Evolutionary conservation across 2,113 vertebrate species (phyloP).

Genomic region (Talpa occidentalis): DNA sequence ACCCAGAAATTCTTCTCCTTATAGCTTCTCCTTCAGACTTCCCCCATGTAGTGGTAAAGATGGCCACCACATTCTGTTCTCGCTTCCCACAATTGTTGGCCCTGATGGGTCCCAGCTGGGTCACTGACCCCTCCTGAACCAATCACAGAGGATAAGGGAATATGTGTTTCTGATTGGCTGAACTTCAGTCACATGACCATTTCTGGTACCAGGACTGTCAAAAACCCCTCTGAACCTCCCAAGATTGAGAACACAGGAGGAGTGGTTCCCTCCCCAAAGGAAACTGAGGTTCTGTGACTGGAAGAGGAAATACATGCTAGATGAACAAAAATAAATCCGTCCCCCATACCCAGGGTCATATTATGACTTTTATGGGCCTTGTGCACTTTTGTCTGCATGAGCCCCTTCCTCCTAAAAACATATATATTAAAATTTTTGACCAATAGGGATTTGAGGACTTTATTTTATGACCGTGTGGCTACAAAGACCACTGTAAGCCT

Average conservation of each 20-base stretch:
- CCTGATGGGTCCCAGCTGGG: neutral
- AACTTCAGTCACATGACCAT: neutral
- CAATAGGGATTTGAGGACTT: too few species aligned
- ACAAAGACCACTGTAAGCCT: conserved; percentile 3
- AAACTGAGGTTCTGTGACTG: neutral
- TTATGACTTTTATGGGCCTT: neutral
- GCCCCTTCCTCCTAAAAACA: neutral
- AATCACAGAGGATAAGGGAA: neutral
- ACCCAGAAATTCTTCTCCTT: neutral
- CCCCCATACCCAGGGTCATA: neutral
- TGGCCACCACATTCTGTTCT: neutral
- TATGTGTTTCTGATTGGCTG: neutral
- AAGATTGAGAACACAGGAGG: neutral
- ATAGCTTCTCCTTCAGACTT: neutral
- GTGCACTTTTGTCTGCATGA: neutral
- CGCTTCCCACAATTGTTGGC: neutral
- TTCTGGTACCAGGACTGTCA: neutral
- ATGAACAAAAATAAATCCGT: neutral
- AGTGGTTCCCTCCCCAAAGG: neutral
- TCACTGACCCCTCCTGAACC: neutral
- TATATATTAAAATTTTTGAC: neutral
- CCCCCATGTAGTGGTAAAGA: neutral
- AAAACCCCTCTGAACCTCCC: neutral
- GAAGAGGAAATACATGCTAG: neutral
- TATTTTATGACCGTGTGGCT: neutral